Conservation (phyloP, 2,888 invertebrate species). For the Belgica antarctica region DNA sequence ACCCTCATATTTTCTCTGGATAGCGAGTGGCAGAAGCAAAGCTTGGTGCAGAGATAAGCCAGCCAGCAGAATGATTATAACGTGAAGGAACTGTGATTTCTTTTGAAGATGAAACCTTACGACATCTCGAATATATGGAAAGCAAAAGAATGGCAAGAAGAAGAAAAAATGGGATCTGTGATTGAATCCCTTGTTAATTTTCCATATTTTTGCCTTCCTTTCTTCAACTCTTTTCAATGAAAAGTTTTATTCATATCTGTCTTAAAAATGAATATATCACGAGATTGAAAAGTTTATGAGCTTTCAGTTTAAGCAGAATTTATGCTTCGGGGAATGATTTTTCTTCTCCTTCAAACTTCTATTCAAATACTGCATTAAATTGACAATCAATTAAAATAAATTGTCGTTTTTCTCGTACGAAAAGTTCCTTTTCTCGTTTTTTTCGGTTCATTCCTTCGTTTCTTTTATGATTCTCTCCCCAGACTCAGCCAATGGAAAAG, state of each 20-base stretch:
- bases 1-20: constrained; percentile 25
- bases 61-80: constrained; percentile 26
- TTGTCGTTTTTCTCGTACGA: constrained; percentile 8
- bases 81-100: constrained; percentile 12
- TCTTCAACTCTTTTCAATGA: constrained; percentile 2
- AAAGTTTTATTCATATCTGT: not conserved
- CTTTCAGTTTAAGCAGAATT: not conserved
- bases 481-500: not conserved
- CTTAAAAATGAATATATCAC: not conserved
- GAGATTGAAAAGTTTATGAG: not conserved
- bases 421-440: not conserved
- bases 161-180: constrained; percentile 33
- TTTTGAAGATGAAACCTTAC: constrained; percentile 27
- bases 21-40: not conserved
- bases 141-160: not conserved
- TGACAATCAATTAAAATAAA: constrained; percentile 37
- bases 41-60: constrained; percentile 11
- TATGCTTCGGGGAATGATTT: not conserved
- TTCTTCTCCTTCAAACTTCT: not conserved
- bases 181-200: constrained; percentile 34
- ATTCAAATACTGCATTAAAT: constrained; percentile 20
- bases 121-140: not conserved
- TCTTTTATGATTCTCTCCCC: too few relatives aligned
- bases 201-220: not conserved
- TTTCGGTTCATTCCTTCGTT: too few relatives aligned